Evolutionary conservation across 2,888 invertebrate genomes (phyloP), one percentile per base, ranked within the genome.

Genomic region (Sminthurides aquaticus): DNA sequence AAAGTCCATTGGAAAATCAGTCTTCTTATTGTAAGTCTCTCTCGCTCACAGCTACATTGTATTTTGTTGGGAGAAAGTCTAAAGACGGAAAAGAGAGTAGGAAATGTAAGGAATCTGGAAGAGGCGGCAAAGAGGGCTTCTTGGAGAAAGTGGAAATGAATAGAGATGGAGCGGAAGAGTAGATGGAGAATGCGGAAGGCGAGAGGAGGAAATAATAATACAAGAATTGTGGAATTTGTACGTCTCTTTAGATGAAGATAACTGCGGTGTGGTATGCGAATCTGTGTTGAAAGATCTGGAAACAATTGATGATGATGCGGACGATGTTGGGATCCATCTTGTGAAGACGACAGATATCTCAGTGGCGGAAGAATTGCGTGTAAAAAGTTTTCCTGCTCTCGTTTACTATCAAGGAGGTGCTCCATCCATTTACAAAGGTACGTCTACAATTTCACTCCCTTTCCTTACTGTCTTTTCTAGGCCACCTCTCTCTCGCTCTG

Each of bases 381-480:
- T 94, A 77, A 90, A 91, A 80, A 89, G 91, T 76, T 90, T 94
- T 78, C 94, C 94, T 69, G 91, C 91, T 67, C 82, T 94, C 75
- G 91, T 93, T 60, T 94, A 92, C 80, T 94, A 93, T 78, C 92
- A 93, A 81, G 91, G 91, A 67, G 91, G 91, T 72, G 91, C 91
- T 74, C 93, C 93, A 75, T 91, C 92, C 77, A 91, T 92, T 89
- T 94, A 90, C 80, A 91, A 92, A 82, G 93, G 93, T 93, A 84
- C 88, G 88, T 78, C 25, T n/a, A 48, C 27, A 27, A 48, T 49
- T 27, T 18, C 18, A 2, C 25, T 49, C 20, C 56, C 27, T n/a
- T 26, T 54, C 3, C 52, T 20, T 49, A 49, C 52, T 20, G 48
- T 18, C 48, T 43, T 43, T 11, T 18, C 18, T 43, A 11, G 18